phyloP scores from a whole-genome alignment of 1,140 invertebrate genomes.

The Helicoverpa zea region DNA sequence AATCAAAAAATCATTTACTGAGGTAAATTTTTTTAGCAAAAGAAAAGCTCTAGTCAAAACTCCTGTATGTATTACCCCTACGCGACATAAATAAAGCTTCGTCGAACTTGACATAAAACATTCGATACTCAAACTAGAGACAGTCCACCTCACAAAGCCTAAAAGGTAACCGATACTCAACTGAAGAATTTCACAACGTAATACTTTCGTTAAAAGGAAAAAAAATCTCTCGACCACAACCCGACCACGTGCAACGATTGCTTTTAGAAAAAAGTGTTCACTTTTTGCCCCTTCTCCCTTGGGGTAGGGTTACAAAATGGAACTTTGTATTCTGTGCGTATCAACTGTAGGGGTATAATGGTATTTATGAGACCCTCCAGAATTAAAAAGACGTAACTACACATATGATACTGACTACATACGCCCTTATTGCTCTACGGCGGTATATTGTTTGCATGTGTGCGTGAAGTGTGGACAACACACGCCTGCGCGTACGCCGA shows the following conservation, averaged over 20 bases:
- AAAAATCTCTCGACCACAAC: slow-evolving; percentile 77
- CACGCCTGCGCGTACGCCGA: slow-evolving; percentile 51
- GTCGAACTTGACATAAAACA: background rate
- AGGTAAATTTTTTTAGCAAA: too few species aligned
- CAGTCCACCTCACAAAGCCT: slow-evolving; percentile 46
- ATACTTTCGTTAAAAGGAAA: slow-evolving; percentile 81
- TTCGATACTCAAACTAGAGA: slow-evolving; percentile 12
- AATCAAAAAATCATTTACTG: too few species aligned
- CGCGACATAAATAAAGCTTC: background rate
- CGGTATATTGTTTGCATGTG: slow-evolving; percentile 56
- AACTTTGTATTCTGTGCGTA: slow-evolving; percentile 74
- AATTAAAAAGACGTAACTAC: too few species aligned
- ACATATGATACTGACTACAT: too few species aligned
- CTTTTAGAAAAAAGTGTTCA: slow-evolving; percentile 72
- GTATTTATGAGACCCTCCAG: slow-evolving; percentile 49
- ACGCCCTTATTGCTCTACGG: slow-evolving; percentile 20
- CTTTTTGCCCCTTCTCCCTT: slow-evolving; percentile 72
- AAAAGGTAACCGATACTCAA: slow-evolving; percentile 74
- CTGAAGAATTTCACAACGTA: slow-evolving; percentile 81
- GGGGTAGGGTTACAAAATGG: slow-evolving; percentile 82
- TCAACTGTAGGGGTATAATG: slow-evolving; percentile 16
- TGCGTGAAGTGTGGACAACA: slow-evolving; percentile 67
- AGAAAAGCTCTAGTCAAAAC: too few species aligned
- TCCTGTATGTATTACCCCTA: too few species aligned
- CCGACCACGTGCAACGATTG: slow-evolving; percentile 82